A percentile compares a stretch with the other conserved stretches of the same genome.
Evolutionary conservation across 2,888 invertebrate genomes (phyloP).

Genomic region (Pecten maximus): DNA sequence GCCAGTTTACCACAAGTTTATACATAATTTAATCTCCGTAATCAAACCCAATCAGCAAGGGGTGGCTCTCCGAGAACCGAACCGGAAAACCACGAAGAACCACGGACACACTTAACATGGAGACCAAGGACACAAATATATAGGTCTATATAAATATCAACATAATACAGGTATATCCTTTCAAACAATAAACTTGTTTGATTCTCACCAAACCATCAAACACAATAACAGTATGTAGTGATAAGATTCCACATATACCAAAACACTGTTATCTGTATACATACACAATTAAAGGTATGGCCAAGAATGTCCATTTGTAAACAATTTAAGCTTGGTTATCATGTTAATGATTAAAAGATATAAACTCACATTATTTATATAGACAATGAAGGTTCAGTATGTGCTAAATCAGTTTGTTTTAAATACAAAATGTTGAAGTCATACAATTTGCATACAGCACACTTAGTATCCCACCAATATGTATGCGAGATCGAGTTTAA

Average conservation of each 20-base stretch:
- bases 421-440: no score
- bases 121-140: no score
- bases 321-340: not conserved
- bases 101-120: not conserved
- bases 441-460: no score
- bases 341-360: not conserved
- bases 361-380: not conserved
- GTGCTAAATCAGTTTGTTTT: no score
- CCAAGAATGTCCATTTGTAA: not conserved
- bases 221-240: not conserved
- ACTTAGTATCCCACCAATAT: no score
- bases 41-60: not conserved
- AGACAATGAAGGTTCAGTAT: not conserved
- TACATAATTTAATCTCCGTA: conserved; percentile 26
- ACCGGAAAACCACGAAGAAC: not conserved
- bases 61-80: not conserved
- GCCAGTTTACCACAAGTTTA: not conserved
- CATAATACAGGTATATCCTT: not conserved
- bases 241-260: not conserved
- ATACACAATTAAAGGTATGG: not conserved
- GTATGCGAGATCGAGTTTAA: no score
- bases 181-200: not conserved
- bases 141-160: not conserved
- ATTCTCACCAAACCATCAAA: not conserved
- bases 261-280: not conserved